A percentile compares a stretch with the other conserved stretches of the same genome.
phyloP scores from a whole-genome alignment of 1,140 invertebrate species.

The Heliothis virescens region DNA sequence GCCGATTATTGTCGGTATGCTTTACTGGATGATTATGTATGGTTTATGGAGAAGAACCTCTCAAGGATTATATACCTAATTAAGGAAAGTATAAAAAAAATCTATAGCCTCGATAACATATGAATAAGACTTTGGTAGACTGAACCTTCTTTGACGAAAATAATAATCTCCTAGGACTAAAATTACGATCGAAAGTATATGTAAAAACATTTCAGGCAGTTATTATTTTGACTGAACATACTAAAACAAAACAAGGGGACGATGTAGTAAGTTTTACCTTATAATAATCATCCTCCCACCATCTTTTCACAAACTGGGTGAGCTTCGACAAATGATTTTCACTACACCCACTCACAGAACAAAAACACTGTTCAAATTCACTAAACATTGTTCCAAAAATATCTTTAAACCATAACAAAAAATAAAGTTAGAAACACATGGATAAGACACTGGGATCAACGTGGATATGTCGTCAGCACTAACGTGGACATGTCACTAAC shows the following conservation, averaged over 20 bases:
- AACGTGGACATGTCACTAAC: neutral
- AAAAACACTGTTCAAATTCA: neutral
- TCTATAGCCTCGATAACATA: too few relatives aligned
- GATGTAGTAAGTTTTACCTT: slow-evolving; percentile 54
- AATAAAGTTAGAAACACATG: neutral
- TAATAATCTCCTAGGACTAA: too few relatives aligned
- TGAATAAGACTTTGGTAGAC: too few relatives aligned
- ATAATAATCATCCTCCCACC: slow-evolving; percentile 74
- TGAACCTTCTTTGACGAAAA: too few relatives aligned
- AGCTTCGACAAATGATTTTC: slow-evolving; percentile 63
- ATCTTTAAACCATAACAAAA: neutral
- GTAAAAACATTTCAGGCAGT: too few relatives aligned
- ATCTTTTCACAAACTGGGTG: slow-evolving; percentile 71
- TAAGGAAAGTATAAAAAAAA: neutral
- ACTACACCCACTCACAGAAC: slow-evolving; percentile 51
- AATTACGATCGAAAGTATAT: too few relatives aligned
- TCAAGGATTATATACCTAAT: neutral
- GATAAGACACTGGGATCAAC: neutral
- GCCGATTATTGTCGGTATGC: neutral
- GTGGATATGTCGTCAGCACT: slow-evolving; percentile 50
- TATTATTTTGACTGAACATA: too few relatives aligned
- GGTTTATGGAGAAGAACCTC: too few relatives aligned
- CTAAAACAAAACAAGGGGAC: too few relatives aligned
- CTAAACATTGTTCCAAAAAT: neutral
- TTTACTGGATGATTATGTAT: neutral